Evolutionary conservation across 2,797 vertebrate genomes (phyloP).

Genomic region (Enteromius trimaculatus): DNA sequence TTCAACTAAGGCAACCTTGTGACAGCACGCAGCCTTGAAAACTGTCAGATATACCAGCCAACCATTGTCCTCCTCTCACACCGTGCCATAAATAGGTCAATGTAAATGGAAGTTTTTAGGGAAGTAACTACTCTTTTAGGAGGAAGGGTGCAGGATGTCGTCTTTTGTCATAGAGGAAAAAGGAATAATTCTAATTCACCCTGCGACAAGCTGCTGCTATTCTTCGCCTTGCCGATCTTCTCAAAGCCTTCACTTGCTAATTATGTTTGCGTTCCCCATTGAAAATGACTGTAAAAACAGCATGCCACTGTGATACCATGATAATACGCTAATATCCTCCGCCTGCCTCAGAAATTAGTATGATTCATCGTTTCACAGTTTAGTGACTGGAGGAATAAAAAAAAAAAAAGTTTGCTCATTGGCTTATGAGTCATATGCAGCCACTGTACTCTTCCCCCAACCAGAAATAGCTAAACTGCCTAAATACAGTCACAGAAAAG

Average conservation of each 20-base stretch:
- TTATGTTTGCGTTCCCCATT: constrained; percentile 15
- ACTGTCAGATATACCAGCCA: constrained; percentile 43
- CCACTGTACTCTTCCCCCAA: constrained; percentile 39
- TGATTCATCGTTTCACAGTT: constrained; percentile 39
- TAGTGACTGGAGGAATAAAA: neutral
- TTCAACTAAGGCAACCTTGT: constrained; percentile 33
- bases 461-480: constrained; percentile 33
- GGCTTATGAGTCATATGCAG: constrained; percentile 41
- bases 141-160: constrained; percentile 16
- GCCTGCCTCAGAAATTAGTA: constrained; percentile 20
- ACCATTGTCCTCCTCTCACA: constrained; percentile 16
- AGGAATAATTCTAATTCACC: neutral
- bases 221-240: neutral
- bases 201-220: constrained; percentile 25
- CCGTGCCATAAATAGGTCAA: constrained; percentile 49
- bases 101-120: constrained; percentile 51
- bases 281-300: constrained; percentile 7
- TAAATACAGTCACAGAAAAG: constrained; percentile 25
- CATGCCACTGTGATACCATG: constrained; percentile 12
- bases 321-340: constrained; percentile 8
- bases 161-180: constrained; percentile 32
- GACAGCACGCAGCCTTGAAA: constrained; percentile 40
- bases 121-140: constrained; percentile 43
- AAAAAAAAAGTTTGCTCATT: constrained; percentile 1
- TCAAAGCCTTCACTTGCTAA: neutral